A percentile compares a stretch with the other conserved stretches of the same genome.
Evolutionary conservation across 2,797 vertebrate genomes (phyloP).

Genomic region (Remorina albescens): DNA sequence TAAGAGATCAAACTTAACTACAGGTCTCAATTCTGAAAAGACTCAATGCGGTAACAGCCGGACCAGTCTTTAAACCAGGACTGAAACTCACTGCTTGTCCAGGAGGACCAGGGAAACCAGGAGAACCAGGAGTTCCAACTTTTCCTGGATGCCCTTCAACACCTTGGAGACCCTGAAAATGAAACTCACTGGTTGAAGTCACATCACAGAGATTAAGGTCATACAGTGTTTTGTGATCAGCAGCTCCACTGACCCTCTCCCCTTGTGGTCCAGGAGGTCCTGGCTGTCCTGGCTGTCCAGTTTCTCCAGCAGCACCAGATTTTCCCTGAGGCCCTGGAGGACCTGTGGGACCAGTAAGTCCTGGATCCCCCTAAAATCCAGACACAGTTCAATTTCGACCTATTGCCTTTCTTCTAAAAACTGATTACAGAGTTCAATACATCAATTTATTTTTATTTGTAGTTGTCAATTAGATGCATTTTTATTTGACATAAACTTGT

Average conservation of each 20-base stretch:
- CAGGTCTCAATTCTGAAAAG: too few species aligned
- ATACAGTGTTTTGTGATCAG: background rate
- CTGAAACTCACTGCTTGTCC: constrained; percentile 86
- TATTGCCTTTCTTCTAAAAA: background rate
- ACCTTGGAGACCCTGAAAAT: constrained; percentile 89
- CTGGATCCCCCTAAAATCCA: constrained; percentile 88
- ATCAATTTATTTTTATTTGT: too few species aligned
- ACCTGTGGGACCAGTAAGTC: constrained; percentile 90
- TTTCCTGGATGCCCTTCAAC: constrained; percentile 90
- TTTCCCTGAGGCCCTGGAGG: constrained; percentile 87
- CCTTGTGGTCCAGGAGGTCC: constrained; percentile 91
- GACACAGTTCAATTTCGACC: constrained; percentile 11
- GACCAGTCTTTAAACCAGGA: constrained; percentile 10
- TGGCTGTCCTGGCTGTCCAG: constrained; percentile 85
- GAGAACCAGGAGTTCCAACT: constrained; percentile 86
- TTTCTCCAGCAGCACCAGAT: constrained; percentile 88
- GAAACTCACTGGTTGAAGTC: constrained; percentile 10
- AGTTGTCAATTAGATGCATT: too few species aligned
- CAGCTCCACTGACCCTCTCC: constrained; percentile 85
- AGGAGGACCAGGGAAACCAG: constrained; percentile 77
- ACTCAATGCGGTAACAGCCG: too few species aligned
- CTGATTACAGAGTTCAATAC: constrained; percentile 9
- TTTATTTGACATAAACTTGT: too few species aligned
- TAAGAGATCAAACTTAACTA: background rate
- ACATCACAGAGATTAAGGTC: background rate